phyloP scores from a whole-genome alignment of 2,888 invertebrate genomes.

The Pocota personata region DNA sequence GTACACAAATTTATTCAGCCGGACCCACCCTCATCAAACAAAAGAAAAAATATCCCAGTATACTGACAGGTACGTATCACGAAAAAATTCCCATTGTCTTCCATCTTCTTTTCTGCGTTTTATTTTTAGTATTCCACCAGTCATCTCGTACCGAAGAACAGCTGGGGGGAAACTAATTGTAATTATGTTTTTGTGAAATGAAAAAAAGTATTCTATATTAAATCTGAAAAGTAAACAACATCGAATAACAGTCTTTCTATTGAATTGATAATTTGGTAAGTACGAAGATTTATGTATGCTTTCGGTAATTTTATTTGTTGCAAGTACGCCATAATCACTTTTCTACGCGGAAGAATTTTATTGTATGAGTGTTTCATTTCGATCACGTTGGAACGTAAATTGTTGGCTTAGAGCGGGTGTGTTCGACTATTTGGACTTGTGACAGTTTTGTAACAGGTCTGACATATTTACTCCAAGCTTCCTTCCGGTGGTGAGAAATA shows the following conservation, averaged over 20 bases:
- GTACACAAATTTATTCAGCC: background rate
- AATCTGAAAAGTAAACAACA: background rate
- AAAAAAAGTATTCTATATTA: background rate
- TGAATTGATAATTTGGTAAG: background rate
- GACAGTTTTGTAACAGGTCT: background rate
- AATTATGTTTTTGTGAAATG: background rate
- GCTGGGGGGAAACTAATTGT: background rate
- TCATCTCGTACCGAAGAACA: background rate
- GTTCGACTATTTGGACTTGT: background rate
- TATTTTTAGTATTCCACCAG: constrained; percentile 26
- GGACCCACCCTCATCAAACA: background rate
- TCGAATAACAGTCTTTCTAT: background rate
- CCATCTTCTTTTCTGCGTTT: background rate
- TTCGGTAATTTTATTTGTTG: background rate
- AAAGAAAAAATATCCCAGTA: constrained; percentile 34
- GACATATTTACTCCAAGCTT: background rate
- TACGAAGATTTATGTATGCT: background rate
- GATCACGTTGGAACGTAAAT: constrained; percentile 7
- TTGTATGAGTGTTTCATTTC: background rate
- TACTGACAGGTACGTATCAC: background rate
- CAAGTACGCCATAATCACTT: background rate
- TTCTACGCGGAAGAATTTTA: background rate
- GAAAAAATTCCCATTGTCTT: background rate
- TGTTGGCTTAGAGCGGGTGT: background rate
- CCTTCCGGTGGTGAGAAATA: background rate